Conservation (phyloP, 2,797 vertebrate genomes). For the Aratinga solstitialis region DNA sequence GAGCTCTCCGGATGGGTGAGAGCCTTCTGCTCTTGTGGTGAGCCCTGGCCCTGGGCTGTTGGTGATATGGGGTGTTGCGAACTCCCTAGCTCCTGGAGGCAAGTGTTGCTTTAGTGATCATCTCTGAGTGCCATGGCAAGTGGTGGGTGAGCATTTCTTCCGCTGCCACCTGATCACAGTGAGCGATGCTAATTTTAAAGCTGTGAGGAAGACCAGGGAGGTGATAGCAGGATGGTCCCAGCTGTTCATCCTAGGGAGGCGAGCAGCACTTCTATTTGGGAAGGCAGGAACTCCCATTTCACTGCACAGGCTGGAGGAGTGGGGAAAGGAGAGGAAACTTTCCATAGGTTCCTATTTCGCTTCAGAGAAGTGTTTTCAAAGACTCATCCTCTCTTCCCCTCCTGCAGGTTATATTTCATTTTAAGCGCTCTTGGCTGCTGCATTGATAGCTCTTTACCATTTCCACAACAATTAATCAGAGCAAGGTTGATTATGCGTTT, state of each 20-base stretch:
- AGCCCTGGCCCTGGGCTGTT: fast-evolving
- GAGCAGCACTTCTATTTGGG: neutral
- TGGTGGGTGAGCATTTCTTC: constrained; percentile 2
- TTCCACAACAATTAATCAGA: constrained; percentile 35
- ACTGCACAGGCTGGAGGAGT: neutral
- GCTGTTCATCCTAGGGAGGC: constrained; percentile 13
- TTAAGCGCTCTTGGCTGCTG: neutral
- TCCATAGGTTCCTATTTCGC: neutral
- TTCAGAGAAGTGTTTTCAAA: constrained; percentile 23
- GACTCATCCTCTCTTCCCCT: neutral
- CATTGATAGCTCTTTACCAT: neutral
- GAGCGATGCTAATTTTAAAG: constrained; percentile 1
- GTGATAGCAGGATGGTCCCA: neutral
- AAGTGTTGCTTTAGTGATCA: neutral
- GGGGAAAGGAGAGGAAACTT: neutral
- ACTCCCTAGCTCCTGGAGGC: neutral
- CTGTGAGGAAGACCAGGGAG: neutral
- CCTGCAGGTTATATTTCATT: constrained; percentile 22
- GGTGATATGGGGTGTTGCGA: neutral
- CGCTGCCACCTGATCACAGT: neutral
- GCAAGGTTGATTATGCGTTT: neutral
- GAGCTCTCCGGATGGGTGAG: neutral
- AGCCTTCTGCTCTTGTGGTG: neutral
- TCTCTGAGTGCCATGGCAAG: neutral
- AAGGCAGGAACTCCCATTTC: neutral